Evolutionary conservation across 2,113 vertebrate species (phyloP), one percentile per base, ranked within the genome.

Genomic region (Nesospiza acunhae): DNA sequence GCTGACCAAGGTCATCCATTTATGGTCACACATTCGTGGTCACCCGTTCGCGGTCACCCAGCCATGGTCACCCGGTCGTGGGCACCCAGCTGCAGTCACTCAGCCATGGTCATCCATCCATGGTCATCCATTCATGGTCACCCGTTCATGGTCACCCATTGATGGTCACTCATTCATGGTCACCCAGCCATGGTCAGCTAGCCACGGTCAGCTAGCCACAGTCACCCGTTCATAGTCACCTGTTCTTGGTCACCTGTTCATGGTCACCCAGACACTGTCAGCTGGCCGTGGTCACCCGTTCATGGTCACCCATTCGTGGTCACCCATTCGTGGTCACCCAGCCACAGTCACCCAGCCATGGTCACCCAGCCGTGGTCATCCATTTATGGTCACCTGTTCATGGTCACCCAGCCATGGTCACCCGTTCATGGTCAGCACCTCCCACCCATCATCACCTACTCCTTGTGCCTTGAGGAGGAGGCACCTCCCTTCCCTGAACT

Each of bases 161-260:
- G n/a, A n/a, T n/a, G n/a, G n/a, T n/a, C n/a, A n/a, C n/a, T n/a
- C n/a, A n/a, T n/a, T 5, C 27, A 28, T 18, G 16, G 16, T 73
- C 35, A 72, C 4, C 15, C 19, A 20, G 21, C 11, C 47, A 49
- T 49, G 47, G 22, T 47, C 47, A 47, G 10, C 47, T 41, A 39
- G 11, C 10, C 39, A 39, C 6, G n/a, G n/a, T n/a, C 15, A 33
- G 4, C 47, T 14, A 4, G 10, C 35, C 16, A 7, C 7, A 13
- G 27, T 30, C 67, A 39, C 8, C n/a, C 1, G 5, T 3, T 4
- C 46, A 3, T n/a, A 7, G 17, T 28, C 47, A 52, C 4, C 26
- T 4, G 6, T 3, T 5, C 17, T 3, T 16, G 30, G 22, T 12
- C 58, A 42, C 2, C 47, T 11, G 1, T 3, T 3, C 10, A 4